Percentiles rank a stretch among this genome's conserved stretches.
These are phyloP conservation scores for Cheilosia vulpina DNA, from an alignment of 2,888 invertebrate species.

Conservation along the genomic window DNA sequence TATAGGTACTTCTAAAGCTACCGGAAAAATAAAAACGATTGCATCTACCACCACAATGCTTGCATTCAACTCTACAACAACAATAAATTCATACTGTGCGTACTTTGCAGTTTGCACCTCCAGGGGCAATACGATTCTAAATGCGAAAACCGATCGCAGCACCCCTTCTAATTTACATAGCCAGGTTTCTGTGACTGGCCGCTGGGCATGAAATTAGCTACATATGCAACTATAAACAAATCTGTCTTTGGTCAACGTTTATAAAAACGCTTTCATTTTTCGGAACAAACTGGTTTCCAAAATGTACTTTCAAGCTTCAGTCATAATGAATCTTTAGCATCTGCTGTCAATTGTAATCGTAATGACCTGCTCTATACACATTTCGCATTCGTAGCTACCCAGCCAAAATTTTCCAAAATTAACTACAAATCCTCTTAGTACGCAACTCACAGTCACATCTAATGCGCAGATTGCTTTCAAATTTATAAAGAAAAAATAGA, in stretches of 20 bases:
- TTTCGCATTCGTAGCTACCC: neutral
- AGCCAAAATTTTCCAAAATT: slow-evolving; percentile 1
- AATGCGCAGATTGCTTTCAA: slow-evolving; percentile 68
- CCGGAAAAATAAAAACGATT: too few relatives aligned
- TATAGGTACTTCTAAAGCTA: too few relatives aligned
- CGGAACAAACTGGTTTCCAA: slow-evolving; percentile 50
- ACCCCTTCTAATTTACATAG: slow-evolving; percentile 32
- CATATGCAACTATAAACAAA: neutral
- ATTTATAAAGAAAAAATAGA: slow-evolving; percentile 19
- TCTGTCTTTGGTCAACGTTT: neutral
- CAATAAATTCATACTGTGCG: slow-evolving; percentile 13
- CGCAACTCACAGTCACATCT: slow-evolving; percentile 63
- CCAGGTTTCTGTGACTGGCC: neutral
- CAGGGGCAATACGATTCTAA: neutral
- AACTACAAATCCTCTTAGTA: slow-evolving; percentile 35
- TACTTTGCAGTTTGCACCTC: slow-evolving; percentile 61
- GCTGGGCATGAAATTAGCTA: neutral
- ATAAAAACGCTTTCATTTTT: slow-evolving; percentile 36
- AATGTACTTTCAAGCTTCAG: slow-evolving; percentile 18
- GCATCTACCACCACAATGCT: too few relatives aligned
- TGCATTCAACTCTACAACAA: neutral
- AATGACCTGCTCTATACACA: neutral
- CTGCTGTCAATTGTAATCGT: slow-evolving; percentile 17
- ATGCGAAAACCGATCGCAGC: slow-evolving; percentile 3
- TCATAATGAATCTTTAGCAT: slow-evolving; percentile 11